phyloP scores from a whole-genome alignment of 2,113 vertebrate genomes.

The Pungitius pungitius region DNA sequence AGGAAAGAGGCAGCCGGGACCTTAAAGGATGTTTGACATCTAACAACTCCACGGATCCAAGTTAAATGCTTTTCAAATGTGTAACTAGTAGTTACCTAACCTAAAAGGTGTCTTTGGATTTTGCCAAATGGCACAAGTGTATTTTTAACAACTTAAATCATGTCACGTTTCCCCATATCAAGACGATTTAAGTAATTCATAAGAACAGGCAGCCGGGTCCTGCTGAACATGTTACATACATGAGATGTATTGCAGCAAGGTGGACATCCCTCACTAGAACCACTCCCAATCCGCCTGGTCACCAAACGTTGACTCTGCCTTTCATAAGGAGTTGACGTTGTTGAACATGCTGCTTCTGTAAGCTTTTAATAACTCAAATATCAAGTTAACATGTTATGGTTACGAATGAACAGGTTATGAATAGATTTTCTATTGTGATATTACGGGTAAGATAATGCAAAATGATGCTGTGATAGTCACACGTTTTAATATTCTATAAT shows the following conservation, averaged over 20 bases:
- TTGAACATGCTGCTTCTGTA: too few species aligned
- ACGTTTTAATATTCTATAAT: neutral
- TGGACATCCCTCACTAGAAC: too few species aligned
- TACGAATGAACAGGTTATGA: too few species aligned
- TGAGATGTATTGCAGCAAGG: too few species aligned
- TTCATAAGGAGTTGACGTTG: too few species aligned
- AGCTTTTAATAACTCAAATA: too few species aligned
- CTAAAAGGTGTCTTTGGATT: neutral
- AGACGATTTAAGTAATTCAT: neutral
- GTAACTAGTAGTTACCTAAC: neutral
- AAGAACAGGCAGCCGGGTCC: neutral
- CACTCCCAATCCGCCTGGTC: too few species aligned
- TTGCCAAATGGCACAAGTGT: neutral
- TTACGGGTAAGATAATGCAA: too few species aligned
- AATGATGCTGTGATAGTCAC: too few species aligned
- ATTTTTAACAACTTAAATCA: neutral
- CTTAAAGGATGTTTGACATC: neutral
- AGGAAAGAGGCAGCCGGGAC: neutral
- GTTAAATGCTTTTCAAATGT: neutral
- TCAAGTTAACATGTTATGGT: neutral
- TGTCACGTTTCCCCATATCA: neutral
- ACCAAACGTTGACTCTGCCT: too few species aligned
- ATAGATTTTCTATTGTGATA: too few species aligned
- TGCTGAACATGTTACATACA: too few species aligned
- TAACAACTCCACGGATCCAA: neutral